Percentiles rank a stretch among this genome's conserved stretches.
Evolutionary conservation across 2,797 vertebrate species (phyloP).

Genomic region (Ciconia nigra): DNA sequence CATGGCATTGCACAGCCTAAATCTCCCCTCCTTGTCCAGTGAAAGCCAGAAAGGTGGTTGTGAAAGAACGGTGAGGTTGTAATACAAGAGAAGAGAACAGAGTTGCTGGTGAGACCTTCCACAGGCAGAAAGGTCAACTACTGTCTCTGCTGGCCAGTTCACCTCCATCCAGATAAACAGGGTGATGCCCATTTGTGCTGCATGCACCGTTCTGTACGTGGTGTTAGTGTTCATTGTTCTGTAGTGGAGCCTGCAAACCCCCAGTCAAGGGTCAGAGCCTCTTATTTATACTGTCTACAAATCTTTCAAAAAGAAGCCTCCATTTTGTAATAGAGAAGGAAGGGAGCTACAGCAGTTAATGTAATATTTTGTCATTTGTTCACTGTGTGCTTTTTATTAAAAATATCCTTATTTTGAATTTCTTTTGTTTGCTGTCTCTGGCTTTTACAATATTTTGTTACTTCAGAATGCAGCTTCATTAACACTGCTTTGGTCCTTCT

Average conservation of each 20-base stretch:
- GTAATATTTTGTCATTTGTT: conserved; percentile 17
- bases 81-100: background rate
- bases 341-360: background rate
- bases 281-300: background rate
- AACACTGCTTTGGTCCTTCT: conserved; percentile 20
- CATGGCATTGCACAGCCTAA: background rate
- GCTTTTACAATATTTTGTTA: conserved; percentile 13
- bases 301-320: background rate
- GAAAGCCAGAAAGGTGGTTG: background rate
- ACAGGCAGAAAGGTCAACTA: background rate
- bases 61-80: background rate
- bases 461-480: conserved; percentile 31
- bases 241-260: background rate
- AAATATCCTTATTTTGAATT: conserved; percentile 36
- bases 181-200: background rate
- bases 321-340: background rate
- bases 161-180: background rate
- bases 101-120: background rate
- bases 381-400: conserved; percentile 35
- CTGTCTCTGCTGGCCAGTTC: background rate
- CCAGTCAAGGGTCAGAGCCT: background rate
- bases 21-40: background rate
- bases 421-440: conserved; percentile 36
- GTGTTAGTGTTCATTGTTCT: background rate
- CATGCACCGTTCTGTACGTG: accelerated